Conservation (phyloP, 35 echinoderm and acorn worm genomes). For the Diadema setosum region DNA sequence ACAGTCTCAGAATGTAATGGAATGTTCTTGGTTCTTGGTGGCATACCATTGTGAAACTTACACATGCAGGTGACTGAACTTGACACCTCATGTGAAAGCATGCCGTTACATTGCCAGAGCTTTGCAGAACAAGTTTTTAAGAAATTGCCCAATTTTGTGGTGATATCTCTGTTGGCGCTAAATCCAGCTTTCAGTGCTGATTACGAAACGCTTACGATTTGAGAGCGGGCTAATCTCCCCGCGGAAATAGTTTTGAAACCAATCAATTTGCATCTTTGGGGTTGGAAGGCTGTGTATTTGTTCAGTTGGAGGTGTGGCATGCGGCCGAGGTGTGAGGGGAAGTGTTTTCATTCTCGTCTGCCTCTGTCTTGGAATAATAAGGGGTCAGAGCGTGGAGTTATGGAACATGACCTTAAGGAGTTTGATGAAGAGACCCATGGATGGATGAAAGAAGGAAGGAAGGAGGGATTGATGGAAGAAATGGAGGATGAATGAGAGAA, state of each 20-base stretch:
- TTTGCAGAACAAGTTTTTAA: no score
- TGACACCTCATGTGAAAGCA: no score
- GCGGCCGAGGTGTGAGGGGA: neutral
- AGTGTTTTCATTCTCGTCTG: neutral
- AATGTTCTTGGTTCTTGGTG: no score
- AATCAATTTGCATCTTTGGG: neutral
- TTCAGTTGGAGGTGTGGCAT: neutral
- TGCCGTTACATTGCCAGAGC: no score
- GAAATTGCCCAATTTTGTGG: no score
- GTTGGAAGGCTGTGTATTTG: neutral
- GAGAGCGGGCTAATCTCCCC: neutral
- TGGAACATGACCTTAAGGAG: neutral
- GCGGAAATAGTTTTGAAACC: neutral
- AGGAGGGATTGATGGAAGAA: neutral
- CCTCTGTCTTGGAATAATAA: neutral
- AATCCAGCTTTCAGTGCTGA: no score
- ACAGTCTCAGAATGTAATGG: no score
- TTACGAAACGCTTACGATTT: no score
- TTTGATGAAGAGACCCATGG: neutral
- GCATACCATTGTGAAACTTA: no score
- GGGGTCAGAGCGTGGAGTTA: neutral
- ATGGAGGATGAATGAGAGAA: neutral
- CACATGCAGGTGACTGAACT: no score
- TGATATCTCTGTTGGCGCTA: no score
- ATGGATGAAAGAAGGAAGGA: neutral